Base-by-base conservation (phyloP, 2,888 invertebrate genomes). In the Dicranocentrus wangi region DNA sequence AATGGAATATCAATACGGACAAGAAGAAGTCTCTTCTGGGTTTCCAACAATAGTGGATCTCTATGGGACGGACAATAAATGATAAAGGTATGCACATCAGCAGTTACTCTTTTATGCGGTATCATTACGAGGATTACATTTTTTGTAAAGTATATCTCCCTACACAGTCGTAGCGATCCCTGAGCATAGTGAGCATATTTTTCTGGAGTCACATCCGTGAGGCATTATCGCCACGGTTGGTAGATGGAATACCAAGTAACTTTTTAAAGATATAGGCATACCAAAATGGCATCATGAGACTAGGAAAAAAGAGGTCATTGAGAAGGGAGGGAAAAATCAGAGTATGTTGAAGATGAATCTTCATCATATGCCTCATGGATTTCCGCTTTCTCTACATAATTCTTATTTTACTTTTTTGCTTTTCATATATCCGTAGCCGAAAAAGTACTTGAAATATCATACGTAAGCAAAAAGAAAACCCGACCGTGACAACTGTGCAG, bases 331-430 rank as follows among this genome's bases (percentile, higher is more conserved):
- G 47, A 47, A 15, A 47, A 47, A 47, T 47, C 47, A 47, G 47
- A n/a, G 17, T 47, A 47, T n/a, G n/a, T 5, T n/a, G 47, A 17
- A 55, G 23, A 55, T 55, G 55, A 61, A 61, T 61, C 61, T 61
- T 61, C 39, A 61, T 61, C 32, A 3, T 23, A 27, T 32, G 32
- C 32, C 32, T 17, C 32, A 15, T 61, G 39, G 61, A 61, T 28
- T 61, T 61, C 39, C 61, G 61, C 61, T 32, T 28, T 32, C 17
- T 28, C 61, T 17, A 1, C 32, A 28, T 10, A 17, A 32, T 10
- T 32, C 47, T 47, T 47, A 10, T 47, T 15, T 17, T n/a, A 47
- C 8, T 17, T 39, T 39, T n/a, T 32, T 32, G 32, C 32, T 32
- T 32, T 32, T n/a, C n/a, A n/a, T 32, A 32, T 32, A 7, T 10